These are phyloP conservation scores for Cylloceria caligata DNA, from an alignment of 2,888 invertebrate species.

Conservation along the genomic window DNA sequence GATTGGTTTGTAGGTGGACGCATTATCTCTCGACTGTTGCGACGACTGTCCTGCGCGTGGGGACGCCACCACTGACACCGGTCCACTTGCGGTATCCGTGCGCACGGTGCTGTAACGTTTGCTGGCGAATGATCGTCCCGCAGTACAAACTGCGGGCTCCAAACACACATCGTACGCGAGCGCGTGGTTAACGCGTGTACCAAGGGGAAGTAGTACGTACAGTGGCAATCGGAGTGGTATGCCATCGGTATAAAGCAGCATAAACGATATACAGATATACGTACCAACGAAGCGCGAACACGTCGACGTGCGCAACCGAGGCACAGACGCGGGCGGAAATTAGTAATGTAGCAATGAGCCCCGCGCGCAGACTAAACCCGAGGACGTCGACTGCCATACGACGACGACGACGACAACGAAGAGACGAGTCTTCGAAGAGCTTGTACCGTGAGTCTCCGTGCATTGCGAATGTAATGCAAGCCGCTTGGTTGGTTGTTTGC, in stretches of 20 bases:
- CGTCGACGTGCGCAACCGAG: slow-evolving; percentile 66
- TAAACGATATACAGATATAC: slow-evolving; percentile 1
- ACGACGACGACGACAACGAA: slow-evolving; percentile 45
- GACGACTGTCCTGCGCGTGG: neutral
- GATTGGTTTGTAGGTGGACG: slow-evolving; percentile 85
- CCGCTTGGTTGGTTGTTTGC: slow-evolving; percentile 20
- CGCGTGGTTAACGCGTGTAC: slow-evolving; percentile 58
- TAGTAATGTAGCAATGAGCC: slow-evolving; percentile 83
- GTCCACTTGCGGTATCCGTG: slow-evolving; percentile 9
- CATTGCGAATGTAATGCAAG: slow-evolving; percentile 28
- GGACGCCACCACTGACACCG: slow-evolving; percentile 8
- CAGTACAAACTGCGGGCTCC: slow-evolving; percentile 22
- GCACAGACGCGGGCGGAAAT: slow-evolving; percentile 80
- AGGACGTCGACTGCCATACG: slow-evolving; percentile 39
- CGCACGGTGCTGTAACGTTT: neutral
- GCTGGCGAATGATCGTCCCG: slow-evolving; percentile 26
- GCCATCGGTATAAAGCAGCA: slow-evolving; percentile 15
- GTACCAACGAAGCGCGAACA: slow-evolving; percentile 53
- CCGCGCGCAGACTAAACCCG: slow-evolving; percentile 77
- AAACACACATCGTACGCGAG: slow-evolving; percentile 35
- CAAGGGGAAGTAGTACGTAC: slow-evolving; percentile 29
- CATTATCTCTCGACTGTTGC: slow-evolving; percentile 80
- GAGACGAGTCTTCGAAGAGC: slow-evolving; percentile 52
- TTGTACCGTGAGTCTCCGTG: slow-evolving; percentile 43
- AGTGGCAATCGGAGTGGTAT: slow-evolving; percentile 4